Base-by-base conservation (phyloP, 2,888 invertebrate genomes). In the Caenorhabditis sp. region DNA sequence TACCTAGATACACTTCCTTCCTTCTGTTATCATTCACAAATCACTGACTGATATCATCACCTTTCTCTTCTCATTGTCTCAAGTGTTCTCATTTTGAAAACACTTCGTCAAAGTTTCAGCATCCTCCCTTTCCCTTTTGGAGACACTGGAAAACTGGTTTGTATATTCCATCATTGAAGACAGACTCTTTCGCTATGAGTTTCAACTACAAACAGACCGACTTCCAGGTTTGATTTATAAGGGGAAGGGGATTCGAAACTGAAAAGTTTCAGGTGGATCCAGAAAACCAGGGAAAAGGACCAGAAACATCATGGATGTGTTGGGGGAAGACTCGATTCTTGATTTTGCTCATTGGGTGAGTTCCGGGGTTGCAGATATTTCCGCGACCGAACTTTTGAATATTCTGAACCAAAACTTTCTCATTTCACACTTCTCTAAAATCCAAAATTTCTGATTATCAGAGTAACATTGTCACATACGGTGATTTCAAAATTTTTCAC, bases 141-240 rank as follows among this genome's bases (percentile, higher is more conserved):
- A 47, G n/a, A 8, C 10, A 10, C 54, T 3, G 12, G 14, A 54
- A n/a, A n/a, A 26, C 54, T 26, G 72, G 49, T 38, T 64, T 35
- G 35, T n/a, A 64, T 64, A 56, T n/a, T n/a, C 26, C 38, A 47
- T 63, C 28, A 26, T 26, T 19, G 44, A 44, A 38, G 2, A 38
- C 35, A 22, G n/a, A 31, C 6, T 16, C 44, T 28, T 12, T 35
- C 38, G 31, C 5, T 16, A 76, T 76, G 76, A 76, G 76, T 68
- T 76, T 77, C 63, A 47, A 77, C 59, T 69, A 77, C 51, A 77
- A 77, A 69, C 77, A 77, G 22, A 77, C 59, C 54, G 77, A 68
- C 51, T 76, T 76, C 24, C 59, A 76, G 77, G 69, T 69, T 24
- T 19, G 58, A 35, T 47, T 56, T 28, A 12, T 14, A 4, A 26